A percentile compares a stretch with the other conserved stretches of the same genome.
Evolutionary conservation across 2,888 invertebrate genomes (phyloP).

Genomic region (Stramonita haemastoma): DNA sequence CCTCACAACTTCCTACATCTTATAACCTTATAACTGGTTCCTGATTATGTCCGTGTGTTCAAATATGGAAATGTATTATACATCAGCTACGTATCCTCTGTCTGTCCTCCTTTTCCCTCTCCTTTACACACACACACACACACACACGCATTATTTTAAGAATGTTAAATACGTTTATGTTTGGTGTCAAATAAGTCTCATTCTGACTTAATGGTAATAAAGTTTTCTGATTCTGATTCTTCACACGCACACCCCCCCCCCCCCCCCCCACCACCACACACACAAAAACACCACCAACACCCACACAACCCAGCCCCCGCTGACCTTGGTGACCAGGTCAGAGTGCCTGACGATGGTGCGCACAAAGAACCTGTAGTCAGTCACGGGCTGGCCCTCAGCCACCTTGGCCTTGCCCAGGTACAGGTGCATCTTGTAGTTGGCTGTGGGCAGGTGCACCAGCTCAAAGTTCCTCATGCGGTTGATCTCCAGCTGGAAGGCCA

Average conservation of each 20-base stretch:
- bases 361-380: constrained; percentile 97
- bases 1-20: too few relatives aligned
- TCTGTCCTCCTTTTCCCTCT: background rate
- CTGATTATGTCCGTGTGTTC: too few relatives aligned
- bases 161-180: too few relatives aligned
- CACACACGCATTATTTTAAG: background rate
- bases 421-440: constrained; percentile 98
- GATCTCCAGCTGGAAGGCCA: constrained; percentile 97
- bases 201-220: too few relatives aligned
- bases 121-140: background rate
- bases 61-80: too few relatives aligned
- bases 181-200: too few relatives aligned
- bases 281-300: background rate
- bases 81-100: too few relatives aligned
- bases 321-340: constrained; percentile 92
- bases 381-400: constrained; percentile 92
- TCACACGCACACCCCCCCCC: too few relatives aligned
- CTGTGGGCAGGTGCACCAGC: constrained; percentile 94
- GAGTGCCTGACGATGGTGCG: constrained; percentile 98
- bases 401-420: constrained; percentile 97
- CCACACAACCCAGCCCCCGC: background rate
- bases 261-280: background rate
- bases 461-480: constrained; percentile 97
- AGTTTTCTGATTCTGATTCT: too few relatives aligned
- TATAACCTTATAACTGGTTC: too few relatives aligned